These are phyloP conservation scores for Camelus dromedarius DNA, from an alignment of 2,113 vertebrate genomes.

Conservation along the genomic window DNA sequence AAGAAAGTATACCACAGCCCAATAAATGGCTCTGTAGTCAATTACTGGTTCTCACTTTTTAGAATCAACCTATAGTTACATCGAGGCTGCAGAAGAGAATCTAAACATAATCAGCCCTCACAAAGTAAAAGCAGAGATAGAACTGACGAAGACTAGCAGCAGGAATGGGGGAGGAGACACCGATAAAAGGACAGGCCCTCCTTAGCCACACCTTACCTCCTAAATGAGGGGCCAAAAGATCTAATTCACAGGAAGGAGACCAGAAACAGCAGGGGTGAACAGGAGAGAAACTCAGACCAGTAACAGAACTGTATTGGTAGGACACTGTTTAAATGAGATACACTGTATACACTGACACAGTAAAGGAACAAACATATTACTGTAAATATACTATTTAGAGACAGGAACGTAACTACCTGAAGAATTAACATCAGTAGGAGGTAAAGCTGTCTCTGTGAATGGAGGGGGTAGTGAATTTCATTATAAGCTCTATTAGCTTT, in stretches of 20 bases:
- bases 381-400: not conserved
- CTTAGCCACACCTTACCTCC: not conserved
- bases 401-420: not conserved
- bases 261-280: not conserved
- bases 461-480: not conserved
- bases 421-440: not conserved
- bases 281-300: not conserved
- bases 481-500: not conserved
- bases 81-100: not conserved
- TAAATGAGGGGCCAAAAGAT: not conserved
- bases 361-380: not conserved
- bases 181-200: not conserved
- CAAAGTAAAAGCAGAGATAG: not conserved
- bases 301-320: accelerated
- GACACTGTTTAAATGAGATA: not conserved
- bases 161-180: not conserved
- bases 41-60: not conserved
- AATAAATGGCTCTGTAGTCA: not conserved
- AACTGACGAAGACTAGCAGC: not conserved
- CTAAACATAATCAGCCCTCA: not conserved
- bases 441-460: not conserved
- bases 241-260: accelerated
- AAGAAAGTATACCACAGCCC: not conserved
- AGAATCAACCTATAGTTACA: not conserved
- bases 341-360: not conserved